Evolutionary conservation across 1,140 invertebrate genomes (phyloP).

Genomic region (Drosophila fuyamai): DNA sequence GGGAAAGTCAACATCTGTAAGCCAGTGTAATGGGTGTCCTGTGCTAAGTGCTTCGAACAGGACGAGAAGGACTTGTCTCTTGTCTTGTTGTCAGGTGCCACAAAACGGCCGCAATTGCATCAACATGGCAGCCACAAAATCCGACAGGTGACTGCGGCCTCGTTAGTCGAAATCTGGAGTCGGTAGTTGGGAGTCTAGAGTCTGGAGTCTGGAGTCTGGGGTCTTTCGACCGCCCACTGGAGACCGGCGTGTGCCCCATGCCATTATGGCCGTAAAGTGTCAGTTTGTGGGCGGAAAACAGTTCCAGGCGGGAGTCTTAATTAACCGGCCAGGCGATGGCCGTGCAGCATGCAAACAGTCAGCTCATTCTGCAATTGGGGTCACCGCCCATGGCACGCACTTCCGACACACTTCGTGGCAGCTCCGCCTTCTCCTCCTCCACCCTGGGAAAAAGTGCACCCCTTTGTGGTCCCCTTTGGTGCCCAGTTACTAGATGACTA

Average conservation of each 20-base stretch:
- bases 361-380: constrained; percentile 7
- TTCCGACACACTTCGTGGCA: constrained; percentile 10
- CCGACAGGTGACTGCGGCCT: neutral
- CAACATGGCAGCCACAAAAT: constrained; percentile 13
- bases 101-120: constrained; percentile 34
- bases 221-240: neutral
- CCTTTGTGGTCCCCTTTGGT: neutral
- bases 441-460: neutral
- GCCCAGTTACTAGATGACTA: constrained; percentile 13
- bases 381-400: constrained; percentile 21
- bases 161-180: neutral
- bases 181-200: neutral
- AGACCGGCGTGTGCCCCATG: neutral
- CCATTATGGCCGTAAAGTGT: constrained; percentile 4
- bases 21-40: constrained; percentile 8
- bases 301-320: constrained; percentile 4
- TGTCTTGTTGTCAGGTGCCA: constrained; percentile 16
- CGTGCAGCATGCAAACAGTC: constrained; percentile 23
- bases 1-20: neutral
- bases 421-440: neutral
- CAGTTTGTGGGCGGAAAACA: constrained; percentile 16
- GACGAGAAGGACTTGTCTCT: constrained; percentile 1
- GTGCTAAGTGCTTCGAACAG: constrained; percentile 22
- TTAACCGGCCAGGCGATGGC: constrained; percentile 24
- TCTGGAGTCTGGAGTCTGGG: neutral